Base-by-base conservation (phyloP, 1,140 invertebrate species). In the Drosophila lacertosa region DNA sequence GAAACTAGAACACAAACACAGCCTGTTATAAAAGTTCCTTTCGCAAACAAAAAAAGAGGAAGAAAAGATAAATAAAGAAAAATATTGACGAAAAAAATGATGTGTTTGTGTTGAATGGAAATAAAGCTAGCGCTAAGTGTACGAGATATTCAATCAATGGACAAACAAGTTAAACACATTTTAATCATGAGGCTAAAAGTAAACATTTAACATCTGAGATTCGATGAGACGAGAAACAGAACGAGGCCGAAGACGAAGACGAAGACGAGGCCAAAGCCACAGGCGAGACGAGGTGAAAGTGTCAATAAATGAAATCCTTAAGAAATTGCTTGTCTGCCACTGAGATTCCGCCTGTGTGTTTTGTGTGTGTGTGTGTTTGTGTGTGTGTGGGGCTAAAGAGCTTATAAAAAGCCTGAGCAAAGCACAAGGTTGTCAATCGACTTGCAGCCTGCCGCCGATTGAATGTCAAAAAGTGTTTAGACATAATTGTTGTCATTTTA, bases 161-260 rank as follows among this genome's bases (percentile, higher is more conserved):
- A 67, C 73, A 84, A 84, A 86, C 76, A 84, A 84, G 81, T 84
- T 86, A 84, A 84, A 86, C 81, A 86, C 77, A 84, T 84, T 84
- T 84, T 86, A 84, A 84, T 84, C 80, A 84, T 86, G 81, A 84
- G 76, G 67, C 77, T 77, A 60, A 84, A 67, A 66, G 81, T 86
- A 86, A 86, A 77, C 80, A 84, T 80, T 84, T 84, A 66, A 86
- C 81, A 86, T 81, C 77, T 77, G 50, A 74, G 73, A 76, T 71
- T 62, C 65, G 39, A 58, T 24, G 44, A 55, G 60, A 47, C 58
- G 51, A 72, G 60, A 13, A 32, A 16, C 20, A n/a, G 10, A 16
- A 62, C 15, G 48, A 76, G 70, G 22, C 4, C 16, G 63, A 33
- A 20, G 35, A 22, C 37, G 37, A 62, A 22, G 44, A 33, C 18